These are phyloP conservation scores for Poeciliopsis prolifica DNA, from an alignment of 2,113 vertebrate genomes.

Conservation along the genomic window DNA sequence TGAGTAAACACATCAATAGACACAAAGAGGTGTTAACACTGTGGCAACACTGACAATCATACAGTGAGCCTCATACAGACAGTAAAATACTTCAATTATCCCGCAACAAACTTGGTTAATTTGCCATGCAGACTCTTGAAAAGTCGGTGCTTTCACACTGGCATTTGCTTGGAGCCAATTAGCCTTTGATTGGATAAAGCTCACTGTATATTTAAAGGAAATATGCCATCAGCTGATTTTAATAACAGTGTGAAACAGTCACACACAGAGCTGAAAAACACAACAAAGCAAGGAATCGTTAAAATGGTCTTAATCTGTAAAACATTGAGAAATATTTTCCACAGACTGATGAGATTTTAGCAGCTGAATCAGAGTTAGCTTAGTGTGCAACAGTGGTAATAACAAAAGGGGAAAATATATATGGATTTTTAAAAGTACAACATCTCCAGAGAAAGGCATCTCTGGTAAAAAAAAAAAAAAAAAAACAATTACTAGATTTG, in stretches of 20 bases:
- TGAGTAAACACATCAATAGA: conserved; percentile 47
- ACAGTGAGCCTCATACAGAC: conserved; percentile 63
- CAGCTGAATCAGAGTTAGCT: conserved; percentile 33
- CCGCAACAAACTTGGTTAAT: neutral
- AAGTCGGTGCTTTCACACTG: neutral
- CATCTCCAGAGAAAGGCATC: neutral
- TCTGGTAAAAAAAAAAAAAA: no score
- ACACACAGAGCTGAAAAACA: conserved; percentile 28
- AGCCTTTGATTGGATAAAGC: conserved; percentile 44
- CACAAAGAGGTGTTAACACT: conserved; percentile 41
- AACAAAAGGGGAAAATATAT: conserved; percentile 15
- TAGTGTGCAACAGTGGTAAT: conserved; percentile 23
- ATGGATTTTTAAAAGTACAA: conserved; percentile 5
- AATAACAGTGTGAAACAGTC: conserved; percentile 37
- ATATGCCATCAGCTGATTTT: conserved; percentile 43
- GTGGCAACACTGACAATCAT: conserved; percentile 14
- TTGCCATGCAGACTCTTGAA: neutral
- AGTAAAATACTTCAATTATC: neutral
- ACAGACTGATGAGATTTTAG: conserved; percentile 20
- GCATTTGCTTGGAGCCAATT: neutral
- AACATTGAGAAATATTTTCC: neutral
- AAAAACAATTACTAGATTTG: no score
- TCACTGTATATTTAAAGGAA: conserved; percentile 55
- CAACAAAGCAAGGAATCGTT: conserved; percentile 31
- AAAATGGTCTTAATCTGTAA: neutral